phyloP scores from a whole-genome alignment of 2,888 invertebrate genomes.

The Apeira syringaria region DNA sequence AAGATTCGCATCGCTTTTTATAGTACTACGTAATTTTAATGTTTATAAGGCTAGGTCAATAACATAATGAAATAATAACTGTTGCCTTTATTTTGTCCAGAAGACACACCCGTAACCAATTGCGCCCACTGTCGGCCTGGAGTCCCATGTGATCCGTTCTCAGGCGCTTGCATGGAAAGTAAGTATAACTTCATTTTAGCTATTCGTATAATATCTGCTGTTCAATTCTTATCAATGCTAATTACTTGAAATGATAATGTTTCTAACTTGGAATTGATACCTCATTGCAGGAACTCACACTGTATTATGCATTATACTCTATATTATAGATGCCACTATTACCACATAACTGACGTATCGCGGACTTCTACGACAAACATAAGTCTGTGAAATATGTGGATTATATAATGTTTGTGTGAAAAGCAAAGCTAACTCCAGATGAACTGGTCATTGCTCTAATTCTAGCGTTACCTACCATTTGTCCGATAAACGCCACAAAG shows the following conservation, averaged over 20 bases:
- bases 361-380: slow-evolving; percentile 61
- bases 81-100: slow-evolving; percentile 26
- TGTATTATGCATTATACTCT: slow-evolving; percentile 31
- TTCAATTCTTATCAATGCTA: slow-evolving; percentile 34
- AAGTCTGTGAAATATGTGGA: slow-evolving; percentile 58
- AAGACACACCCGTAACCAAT: slow-evolving; percentile 64
- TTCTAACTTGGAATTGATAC: slow-evolving; percentile 29
- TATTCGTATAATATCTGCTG: neutral
- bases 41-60: too few species aligned
- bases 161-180: slow-evolving; percentile 94
- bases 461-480: slow-evolving; percentile 66
- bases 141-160: slow-evolving; percentile 89
- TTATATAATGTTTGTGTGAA: slow-evolving; percentile 56
- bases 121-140: slow-evolving; percentile 92
- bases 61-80: too few species aligned
- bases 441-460: slow-evolving; percentile 79
- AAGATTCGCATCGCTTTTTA: too few species aligned
- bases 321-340: slow-evolving; percentile 42
- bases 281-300: slow-evolving; percentile 29
- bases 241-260: slow-evolving; percentile 26
- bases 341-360: slow-evolving; percentile 54
- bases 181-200: slow-evolving; percentile 58
- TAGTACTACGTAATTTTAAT: too few species aligned
- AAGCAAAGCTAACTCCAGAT: slow-evolving; percentile 82
- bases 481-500: slow-evolving; percentile 83